Evolutionary conservation across 2,797 vertebrate genomes (phyloP), one percentile per base, ranked within the genome.

Genomic region (Lemur catta): DNA sequence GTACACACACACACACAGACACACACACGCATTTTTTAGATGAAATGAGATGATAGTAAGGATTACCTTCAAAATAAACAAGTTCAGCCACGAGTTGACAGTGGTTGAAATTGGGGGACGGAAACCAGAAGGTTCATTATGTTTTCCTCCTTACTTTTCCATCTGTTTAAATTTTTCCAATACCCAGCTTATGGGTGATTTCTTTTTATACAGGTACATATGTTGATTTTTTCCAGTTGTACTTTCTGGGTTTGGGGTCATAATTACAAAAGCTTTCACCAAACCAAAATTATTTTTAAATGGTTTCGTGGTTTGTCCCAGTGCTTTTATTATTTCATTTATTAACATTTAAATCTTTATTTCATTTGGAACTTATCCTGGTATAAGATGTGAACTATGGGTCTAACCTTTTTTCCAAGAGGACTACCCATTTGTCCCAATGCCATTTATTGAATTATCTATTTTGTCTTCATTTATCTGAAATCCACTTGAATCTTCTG

Each of bases 211-310:
- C 28, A 65, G 24, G 4, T 61, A 9, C 7, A 22, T 43, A 61
- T 69, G 41, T 57, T 41, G 30, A 67, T 76, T 46, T 79, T 43
- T 72, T 33, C 6, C 69, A 61, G 57, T 76, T 75, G 76, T 28
- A 63, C 24, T 63, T 94, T 43, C 35, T 92, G 14, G 24, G 10
- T 82, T 46, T 91, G 33, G 50, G 63, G 26, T 61, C 9, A 59
- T 69, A 95, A 93, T 52, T 91, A 93, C 69, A 89, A 94, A 91
- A 55, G 74, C 18, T 80, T 96, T 84, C 30, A 93, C 22, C 38
- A 94, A 94, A 82, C 28, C 14, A 63, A 74, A 43, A 30, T 55
- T 74, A 57, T 30, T 90, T 78, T 78, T 71, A 52, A 33, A 90
- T 75, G 82, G 84, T 8, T 90, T 78, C 28, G 65, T 2, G 8